Base-by-base conservation (phyloP, 2,113 vertebrate genomes). In the Engystomops pustulosus region DNA sequence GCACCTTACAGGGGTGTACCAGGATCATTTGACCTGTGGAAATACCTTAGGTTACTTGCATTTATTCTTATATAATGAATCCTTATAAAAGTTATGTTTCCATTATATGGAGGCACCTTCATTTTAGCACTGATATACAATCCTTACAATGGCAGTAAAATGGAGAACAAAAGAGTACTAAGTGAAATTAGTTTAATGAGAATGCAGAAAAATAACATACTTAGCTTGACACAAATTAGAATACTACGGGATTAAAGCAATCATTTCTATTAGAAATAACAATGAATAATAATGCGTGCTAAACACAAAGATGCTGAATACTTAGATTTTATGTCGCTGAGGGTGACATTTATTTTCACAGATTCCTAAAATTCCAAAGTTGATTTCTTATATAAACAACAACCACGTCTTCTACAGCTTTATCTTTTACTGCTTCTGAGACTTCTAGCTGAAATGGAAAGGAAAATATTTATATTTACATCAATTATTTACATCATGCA, bases 341-440 rank as follows among this genome's bases (percentile, higher is more conserved):
- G 12, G 58, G 27, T 30, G 14, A 62, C 30, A 4, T 62, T 62
- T 11, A 6, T 12, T 67, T 17, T 67, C 30, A 34, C 62, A 67
- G 62, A 8, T 67, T 14, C 17, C 14, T 14, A 32, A 67, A 12
- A 34, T 32, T 67, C 62, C 30, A 32, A 34, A 34, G 5, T 62
- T 14, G 8, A 58, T 60, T 14, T 53, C 23, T 15, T 11, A 41
- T 72, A 27, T 23, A 47, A 67, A 79, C 45, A 84, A 86, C 17
- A n/a, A 36, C 17, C 51, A 77, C 20, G 5, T 23, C 20, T 60
- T 27, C 0, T 10, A 25, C 36, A 41, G 32, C 34, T 41, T n/a
- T 38, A 36, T 78, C 49, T 77, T 60, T 47, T 32, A n/a, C 12
- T 41, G 34, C n/a, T 41, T 15, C 20, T 18, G 4, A 0, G 10